Percentiles rank a stretch among this genome's conserved stretches.
These are phyloP conservation scores for Theocolax elegans DNA, from an alignment of 1,140 invertebrate species.

Conservation along the genomic window DNA sequence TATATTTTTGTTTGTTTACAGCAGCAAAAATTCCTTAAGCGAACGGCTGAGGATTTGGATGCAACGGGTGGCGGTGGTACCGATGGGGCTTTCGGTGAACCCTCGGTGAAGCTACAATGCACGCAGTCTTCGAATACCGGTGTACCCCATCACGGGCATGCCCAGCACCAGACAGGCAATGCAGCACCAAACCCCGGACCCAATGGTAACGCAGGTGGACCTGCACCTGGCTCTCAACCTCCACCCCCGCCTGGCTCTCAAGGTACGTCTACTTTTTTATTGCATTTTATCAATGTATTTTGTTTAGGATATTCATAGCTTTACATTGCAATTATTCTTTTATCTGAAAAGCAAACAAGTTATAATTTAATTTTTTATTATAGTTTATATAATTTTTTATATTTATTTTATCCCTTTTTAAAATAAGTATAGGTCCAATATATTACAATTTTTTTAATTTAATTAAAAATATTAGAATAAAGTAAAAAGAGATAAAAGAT, in stretches of 20 bases:
- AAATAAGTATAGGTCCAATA: no score
- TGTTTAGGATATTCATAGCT: no score
- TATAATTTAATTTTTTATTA: no score
- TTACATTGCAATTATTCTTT: no score
- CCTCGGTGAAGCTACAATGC: constrained; percentile 82
- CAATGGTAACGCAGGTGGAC: neutral
- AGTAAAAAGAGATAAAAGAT: no score
- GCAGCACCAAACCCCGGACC: constrained; percentile 48
- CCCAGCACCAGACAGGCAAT: constrained; percentile 59
- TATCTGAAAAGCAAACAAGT: no score
- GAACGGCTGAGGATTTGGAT: constrained; percentile 79
- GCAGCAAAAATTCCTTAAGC: constrained; percentile 86
- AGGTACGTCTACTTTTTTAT: constrained; percentile 6
- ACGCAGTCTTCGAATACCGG: constrained; percentile 67
- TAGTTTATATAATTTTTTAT: no score
- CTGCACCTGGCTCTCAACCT: neutral
- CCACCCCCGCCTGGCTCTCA: constrained; percentile 15
- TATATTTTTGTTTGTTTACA: no score
- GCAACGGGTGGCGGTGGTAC: constrained; percentile 64
- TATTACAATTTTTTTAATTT: no score
- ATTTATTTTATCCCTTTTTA: no score
- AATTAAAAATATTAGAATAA: no score
- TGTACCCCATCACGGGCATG: constrained; percentile 57
- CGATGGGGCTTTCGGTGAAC: constrained; percentile 72
- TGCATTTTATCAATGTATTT: neutral